These are phyloP conservation scores for Phalacrocorax brasilianus DNA, from an alignment of 2,113 vertebrate species.

Conservation along the genomic window DNA sequence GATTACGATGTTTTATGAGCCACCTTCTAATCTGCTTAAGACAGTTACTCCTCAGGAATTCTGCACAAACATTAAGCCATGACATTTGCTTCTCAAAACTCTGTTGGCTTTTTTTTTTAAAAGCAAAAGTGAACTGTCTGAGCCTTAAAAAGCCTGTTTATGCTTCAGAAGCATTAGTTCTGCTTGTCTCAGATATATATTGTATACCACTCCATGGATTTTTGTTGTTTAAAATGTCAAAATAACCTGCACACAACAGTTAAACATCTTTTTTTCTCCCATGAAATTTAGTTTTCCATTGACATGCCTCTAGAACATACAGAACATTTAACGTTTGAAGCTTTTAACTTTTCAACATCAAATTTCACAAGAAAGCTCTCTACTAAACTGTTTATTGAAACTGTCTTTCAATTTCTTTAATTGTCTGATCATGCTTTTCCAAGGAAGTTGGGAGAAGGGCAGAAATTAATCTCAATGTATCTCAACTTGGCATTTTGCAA, in stretches of 20 bases:
- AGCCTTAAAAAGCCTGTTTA: neutral
- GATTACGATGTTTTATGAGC: neutral
- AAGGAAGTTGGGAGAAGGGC: neutral
- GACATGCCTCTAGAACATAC: slow-evolving; percentile 4
- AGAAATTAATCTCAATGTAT: neutral
- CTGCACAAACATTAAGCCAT: neutral
- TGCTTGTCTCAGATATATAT: neutral
- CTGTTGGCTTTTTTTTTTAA: neutral
- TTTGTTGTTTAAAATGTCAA: slow-evolving; percentile 39
- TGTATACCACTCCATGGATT: neutral
- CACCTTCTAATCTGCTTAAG: neutral
- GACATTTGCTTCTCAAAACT: neutral
- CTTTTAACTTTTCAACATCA: slow-evolving; percentile 13
- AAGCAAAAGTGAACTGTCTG: neutral
- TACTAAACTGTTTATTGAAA: neutral
- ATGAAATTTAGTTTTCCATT: slow-evolving; percentile 36
- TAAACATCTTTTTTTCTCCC: slow-evolving; percentile 10
- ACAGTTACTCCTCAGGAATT: neutral
- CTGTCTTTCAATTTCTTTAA: neutral
- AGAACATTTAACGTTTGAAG: slow-evolving; percentile 9
- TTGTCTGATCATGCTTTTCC: neutral
- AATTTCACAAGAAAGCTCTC: slow-evolving; percentile 7
- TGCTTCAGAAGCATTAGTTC: neutral
- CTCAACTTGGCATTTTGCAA: neutral
- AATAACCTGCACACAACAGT: slow-evolving; percentile 28